These are phyloP conservation scores for Synodontis membranacea DNA, from an alignment of 2,113 vertebrate genomes.

Conservation along the genomic window DNA sequence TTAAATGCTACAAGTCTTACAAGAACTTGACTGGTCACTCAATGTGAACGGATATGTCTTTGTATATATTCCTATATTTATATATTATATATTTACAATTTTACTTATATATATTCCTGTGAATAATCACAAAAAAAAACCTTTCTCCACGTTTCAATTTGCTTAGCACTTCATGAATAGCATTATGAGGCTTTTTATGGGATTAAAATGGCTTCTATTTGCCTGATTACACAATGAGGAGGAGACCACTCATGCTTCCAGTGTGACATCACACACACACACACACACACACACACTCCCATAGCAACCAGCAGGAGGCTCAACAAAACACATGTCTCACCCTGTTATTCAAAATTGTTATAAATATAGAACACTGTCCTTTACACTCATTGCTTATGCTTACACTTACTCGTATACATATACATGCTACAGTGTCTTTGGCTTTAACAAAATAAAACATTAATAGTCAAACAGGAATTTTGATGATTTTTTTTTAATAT, in stretches of 20 bases:
- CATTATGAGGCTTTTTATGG: not conserved
- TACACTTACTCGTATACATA: conserved; percentile 18
- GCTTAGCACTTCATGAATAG: not conserved
- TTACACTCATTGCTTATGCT: not conserved
- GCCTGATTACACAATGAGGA: not conserved
- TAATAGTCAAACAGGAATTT: not conserved
- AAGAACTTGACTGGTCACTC: not conserved
- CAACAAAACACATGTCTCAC: conserved; percentile 6
- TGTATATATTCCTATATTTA: not conserved
- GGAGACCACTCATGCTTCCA: conserved; percentile 43
- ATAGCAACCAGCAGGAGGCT: not conserved
- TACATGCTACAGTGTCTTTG: not conserved
- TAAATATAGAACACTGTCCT: conserved; percentile 5
- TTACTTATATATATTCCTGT: not conserved
- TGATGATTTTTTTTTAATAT: no score
- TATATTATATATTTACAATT: not conserved
- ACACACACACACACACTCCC: conserved; percentile 13
- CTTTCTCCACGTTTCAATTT: not conserved
- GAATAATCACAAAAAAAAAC: not conserved
- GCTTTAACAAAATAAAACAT: not conserved
- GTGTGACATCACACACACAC: conserved; percentile 62
- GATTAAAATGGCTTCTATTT: not conserved
- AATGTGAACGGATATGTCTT: not conserved
- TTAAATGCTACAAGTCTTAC: not conserved
- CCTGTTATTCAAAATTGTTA: not conserved